These are phyloP conservation scores for Nipponia nippon DNA, from an alignment of 2,113 vertebrate genomes.

Conservation along the genomic window DNA sequence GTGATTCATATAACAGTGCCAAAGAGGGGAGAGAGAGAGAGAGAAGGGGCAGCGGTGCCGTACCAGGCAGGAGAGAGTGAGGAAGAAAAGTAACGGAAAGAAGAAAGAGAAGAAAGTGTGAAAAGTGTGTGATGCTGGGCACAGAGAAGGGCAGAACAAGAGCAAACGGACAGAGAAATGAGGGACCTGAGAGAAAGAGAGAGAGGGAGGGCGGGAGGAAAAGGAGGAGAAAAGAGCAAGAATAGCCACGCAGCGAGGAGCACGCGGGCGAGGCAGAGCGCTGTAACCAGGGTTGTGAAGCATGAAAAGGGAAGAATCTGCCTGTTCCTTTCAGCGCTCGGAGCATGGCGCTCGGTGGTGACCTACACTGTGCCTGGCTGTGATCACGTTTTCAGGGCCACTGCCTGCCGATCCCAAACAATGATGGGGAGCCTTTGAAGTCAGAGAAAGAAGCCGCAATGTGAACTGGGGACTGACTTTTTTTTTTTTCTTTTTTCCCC, in stretches of 20 bases:
- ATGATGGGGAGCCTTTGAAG: constrained; percentile 95
- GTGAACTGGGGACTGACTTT: constrained; percentile 55
- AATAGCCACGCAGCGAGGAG: constrained; percentile 35
- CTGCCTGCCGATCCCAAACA: constrained; percentile 89
- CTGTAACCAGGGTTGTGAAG: constrained; percentile 86
- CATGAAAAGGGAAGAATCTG: constrained; percentile 83
- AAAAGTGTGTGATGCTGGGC: neutral
- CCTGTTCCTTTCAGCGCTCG: constrained; percentile 75
- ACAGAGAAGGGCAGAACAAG: neutral
- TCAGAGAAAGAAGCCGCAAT: constrained; percentile 83
- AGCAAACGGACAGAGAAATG: neutral
- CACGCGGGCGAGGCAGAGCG: constrained; percentile 34
- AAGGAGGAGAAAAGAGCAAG: constrained; percentile 51
- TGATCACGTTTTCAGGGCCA: constrained; percentile 93
- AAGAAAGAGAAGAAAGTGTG: neutral
- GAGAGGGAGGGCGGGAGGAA: neutral
- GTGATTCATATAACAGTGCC: neutral
- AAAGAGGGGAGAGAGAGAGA: neutral
- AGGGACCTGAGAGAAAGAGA: neutral
- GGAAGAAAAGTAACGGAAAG: neutral
- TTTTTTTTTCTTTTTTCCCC: neutral
- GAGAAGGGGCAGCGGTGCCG: neutral
- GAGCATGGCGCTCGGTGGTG: constrained; percentile 86
- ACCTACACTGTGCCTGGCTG: constrained; percentile 95
- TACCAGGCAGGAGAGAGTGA: neutral